Base-by-base conservation (phyloP, 2,888 invertebrate species). In the Nemapogon koenigi region DNA sequence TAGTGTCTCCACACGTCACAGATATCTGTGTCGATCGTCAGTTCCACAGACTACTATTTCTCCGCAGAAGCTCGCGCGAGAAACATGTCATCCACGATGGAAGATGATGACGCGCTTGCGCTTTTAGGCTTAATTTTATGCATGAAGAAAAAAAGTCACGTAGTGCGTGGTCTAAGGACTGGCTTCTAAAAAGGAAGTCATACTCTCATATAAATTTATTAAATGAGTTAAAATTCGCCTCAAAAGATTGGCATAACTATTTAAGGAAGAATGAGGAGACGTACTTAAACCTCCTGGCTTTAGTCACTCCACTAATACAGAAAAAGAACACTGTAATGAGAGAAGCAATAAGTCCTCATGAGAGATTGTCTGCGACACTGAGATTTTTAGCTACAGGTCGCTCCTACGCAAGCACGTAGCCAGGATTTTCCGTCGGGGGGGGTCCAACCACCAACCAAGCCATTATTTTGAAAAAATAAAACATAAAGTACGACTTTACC, bases 311-410 rank as follows among this genome's bases (percentile, higher is more conserved):
- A 32, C 36, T 40, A 22, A 48, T 46, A 35, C 29, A 43, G 41
- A 50, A 42, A 41, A 28, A 51, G 42, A 45, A 51, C 43, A 49
- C 47, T 38, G 38, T 43, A 39, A 49, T 49, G 49, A 43, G 49
- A 41, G 40, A 39, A 43, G 40, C 42, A 30, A 49, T 48, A 40
- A 35, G 47, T 36, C 43, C 50, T 28, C 47, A 50, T 37, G 50
- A 52, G 37, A 48, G 47, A 44, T 43, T 51, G 42, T 40, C 43
- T 38, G 47, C 37, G 36, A 47, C 46, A 10, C 40, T 52, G 38
- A 46, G 47, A 45, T 51, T 50, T 42, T 43, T 51, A 19, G 46
- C 45, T 37, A 51, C 50, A 35, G 52, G 53, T 28, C 50, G 50
- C 38, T 48, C 44, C 35, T 52, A 50, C 41, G 51, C n/a, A n/a